Base-by-base conservation (phyloP, 2,113 vertebrate genomes). In the Phocoena sinus region DNA sequence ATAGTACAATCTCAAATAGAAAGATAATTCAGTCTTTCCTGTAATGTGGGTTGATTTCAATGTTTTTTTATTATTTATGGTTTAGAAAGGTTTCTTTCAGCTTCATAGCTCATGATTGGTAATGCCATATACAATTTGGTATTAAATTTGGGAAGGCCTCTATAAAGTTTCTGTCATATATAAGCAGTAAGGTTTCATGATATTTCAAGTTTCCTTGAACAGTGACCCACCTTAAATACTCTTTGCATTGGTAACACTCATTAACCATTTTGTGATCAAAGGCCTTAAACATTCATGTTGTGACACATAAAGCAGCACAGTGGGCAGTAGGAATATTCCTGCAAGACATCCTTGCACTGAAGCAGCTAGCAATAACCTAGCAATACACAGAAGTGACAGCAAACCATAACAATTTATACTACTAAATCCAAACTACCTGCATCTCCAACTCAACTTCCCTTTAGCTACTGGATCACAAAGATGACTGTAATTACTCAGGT, bases 61-160 rank as follows among this genome's bases (percentile, higher is more conserved):
- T 56, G 50, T 23, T 89, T 94, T 73, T 84, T 85, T 85, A 44
- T 68, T 91, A 86, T 67, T 91, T n/a, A 71, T 73, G 31, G 15
- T 80, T 87, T 94, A 68, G 17, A 65, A 84, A 91, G 70, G 5
- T 50, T 79, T 74, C 63, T 68, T 36, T 56, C 41, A 73, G 23
- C 21, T 68, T 91, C 18, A 26, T 73, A 91, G 62, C 7, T 88
- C 50, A 89, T 26, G 89, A 31, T 47, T 96, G 79, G 17, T 50
- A 80, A 92, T 85, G 7, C 44, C 81, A 79, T 79, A 70, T 91
- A 97, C 92, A 80, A 31, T 50, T 91, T 92, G 23, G 31, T 84
- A 73, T 95, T 47, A 91, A 81, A 81, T 85, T 84, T 89, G 47
- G 36, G 47, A 82, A 97, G 94, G 38, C 11, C 17, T 96, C 47